Evolutionary conservation across 2,797 vertebrate genomes (phyloP), one percentile per base, ranked within the genome.

Genomic region (Oreochromis grahami): DNA sequence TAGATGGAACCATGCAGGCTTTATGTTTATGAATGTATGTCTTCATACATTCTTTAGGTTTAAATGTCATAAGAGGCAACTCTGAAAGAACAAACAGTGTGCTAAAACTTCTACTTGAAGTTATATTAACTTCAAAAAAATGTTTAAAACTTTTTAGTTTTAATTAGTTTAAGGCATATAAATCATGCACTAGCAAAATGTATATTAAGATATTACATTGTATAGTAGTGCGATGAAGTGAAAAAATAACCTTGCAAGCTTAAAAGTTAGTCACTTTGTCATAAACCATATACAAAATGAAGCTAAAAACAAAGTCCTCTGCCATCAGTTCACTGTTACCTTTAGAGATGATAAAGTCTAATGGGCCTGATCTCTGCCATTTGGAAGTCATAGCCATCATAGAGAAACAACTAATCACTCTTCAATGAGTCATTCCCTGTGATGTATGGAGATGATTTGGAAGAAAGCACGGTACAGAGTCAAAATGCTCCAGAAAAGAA

Each of bases 261-360:
- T 50, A 10, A 29, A 60, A 7, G 41, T 72, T 48, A 19, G 43
- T 2, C 15, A 26, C 32, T 81, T 52, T 53, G 53, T 72, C 50
- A 77, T 79, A 80, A 32, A 56, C 32, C 48, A 58, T 86, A 15
- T 29, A 34, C 19, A 70, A 80, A 83, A 77, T 74, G 32, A 82
- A 45, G 45, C 21, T 58, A 15, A 81, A 76, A 53, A 32, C 68
- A 74, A 41, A 55, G 70, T 68, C 34, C 29, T 29, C 48, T 82
- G 29, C 58, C 45, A 76, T 82, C 36, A 51, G 65, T 70, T 74
- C 50, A 45, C n/a, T 41, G 50, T 78, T 80, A 76, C 81, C 56
- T 84, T 87, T 84, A 24, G 51, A 77, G 86, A 80, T 85, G 82
- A 91, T 86, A 34, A 81, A 89, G 84, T 83, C 56, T 77, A 89